These are phyloP conservation scores for Acanthacorydalis orientalis DNA, from an alignment of 2,888 invertebrate genomes.

Conservation along the genomic window DNA sequence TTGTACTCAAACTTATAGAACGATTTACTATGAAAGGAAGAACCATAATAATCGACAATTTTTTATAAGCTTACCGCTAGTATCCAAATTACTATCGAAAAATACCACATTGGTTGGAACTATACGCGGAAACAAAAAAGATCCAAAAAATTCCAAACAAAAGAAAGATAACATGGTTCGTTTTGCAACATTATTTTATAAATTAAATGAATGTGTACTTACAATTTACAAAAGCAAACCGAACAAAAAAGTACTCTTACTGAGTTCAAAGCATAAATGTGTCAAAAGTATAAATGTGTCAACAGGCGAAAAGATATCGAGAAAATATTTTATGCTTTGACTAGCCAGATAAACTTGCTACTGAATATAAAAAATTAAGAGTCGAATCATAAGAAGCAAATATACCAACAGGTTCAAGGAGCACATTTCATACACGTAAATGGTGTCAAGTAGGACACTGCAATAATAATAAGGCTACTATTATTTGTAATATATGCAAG, in stretches of 20 bases:
- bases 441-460: constrained; percentile 10
- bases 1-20: constrained; percentile 11
- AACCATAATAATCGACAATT: constrained; percentile 12
- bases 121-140: constrained; percentile 11
- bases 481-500: constrained; percentile 8
- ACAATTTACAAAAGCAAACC: constrained; percentile 15
- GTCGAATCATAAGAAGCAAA: not conserved
- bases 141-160: constrained; percentile 10
- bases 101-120: constrained; percentile 11
- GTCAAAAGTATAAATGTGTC: constrained; percentile 8
- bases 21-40: constrained; percentile 11
- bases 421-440: constrained; percentile 7
- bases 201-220: constrained; percentile 10
- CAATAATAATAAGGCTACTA: constrained; percentile 10
- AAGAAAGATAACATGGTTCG: constrained; percentile 11
- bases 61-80: constrained; percentile 11
- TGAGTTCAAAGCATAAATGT: constrained; percentile 13
- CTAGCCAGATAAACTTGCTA: constrained; percentile 4
- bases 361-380: not conserved
- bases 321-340: constrained; percentile 13
- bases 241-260: constrained; percentile 12
- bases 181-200: constrained; percentile 10
- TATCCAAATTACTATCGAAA: constrained; percentile 11
- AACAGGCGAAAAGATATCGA: not conserved
- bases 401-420: not conserved